Evolutionary conservation across 2,113 vertebrate genomes (phyloP).

Genomic region (Cochlearius cochlearius): DNA sequence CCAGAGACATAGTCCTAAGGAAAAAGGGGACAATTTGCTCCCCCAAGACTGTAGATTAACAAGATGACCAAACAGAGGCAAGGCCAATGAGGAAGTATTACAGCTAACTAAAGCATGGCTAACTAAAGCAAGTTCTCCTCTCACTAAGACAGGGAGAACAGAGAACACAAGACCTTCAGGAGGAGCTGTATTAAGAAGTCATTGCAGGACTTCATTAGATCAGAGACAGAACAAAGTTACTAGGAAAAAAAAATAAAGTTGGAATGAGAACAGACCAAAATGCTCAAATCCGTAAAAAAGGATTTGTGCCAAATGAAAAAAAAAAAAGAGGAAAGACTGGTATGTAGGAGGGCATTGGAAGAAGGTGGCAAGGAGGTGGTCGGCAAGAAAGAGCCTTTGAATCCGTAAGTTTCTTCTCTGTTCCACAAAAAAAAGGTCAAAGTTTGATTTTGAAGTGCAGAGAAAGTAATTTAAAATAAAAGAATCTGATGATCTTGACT

Average conservation of each 20-base stretch:
- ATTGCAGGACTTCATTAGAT: background rate
- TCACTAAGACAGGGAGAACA: background rate
- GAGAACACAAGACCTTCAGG: background rate
- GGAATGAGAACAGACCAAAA: background rate
- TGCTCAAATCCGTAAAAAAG: background rate
- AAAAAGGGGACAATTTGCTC: background rate
- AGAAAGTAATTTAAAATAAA: background rate
- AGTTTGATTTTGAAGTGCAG: background rate
- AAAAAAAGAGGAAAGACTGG: background rate
- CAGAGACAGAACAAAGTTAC: background rate
- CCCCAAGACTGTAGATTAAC: background rate
- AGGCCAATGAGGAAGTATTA: background rate
- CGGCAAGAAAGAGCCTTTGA: background rate
- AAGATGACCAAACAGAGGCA: background rate
- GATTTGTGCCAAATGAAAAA: background rate
- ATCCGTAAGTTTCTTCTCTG: background rate
- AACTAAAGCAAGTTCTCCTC: background rate
- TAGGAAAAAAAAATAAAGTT: background rate
- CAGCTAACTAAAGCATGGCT: background rate
- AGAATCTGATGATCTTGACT: background rate
- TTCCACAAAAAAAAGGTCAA: background rate
- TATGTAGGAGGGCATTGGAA: background rate
- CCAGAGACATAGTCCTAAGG: background rate
- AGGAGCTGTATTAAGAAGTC: background rate
- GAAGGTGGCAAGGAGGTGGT: background rate